phyloP scores from a whole-genome alignment of 2,113 vertebrate genomes.

The Felis chaus region DNA sequence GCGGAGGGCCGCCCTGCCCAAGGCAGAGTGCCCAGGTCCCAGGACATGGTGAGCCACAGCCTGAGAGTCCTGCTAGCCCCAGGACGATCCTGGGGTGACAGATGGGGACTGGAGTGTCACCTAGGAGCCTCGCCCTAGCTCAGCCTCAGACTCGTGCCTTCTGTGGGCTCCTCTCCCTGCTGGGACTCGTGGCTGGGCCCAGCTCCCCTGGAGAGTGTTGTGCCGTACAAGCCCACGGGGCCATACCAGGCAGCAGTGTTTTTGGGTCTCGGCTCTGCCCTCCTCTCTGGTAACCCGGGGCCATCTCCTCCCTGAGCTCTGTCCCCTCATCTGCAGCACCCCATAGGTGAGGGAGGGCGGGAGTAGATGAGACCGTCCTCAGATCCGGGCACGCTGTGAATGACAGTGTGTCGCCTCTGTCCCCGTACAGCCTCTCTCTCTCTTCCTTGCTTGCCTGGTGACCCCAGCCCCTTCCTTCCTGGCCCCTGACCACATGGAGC shows the following conservation, averaged over 20 bases:
- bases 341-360: accelerated
- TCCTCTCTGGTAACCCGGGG: accelerated
- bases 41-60: background rate
- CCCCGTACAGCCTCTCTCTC: background rate
- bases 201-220: background rate
- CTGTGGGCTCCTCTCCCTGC: background rate
- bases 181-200: background rate
- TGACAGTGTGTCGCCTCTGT: accelerated
- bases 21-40: background rate
- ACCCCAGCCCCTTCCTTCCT: conserved; percentile 32
- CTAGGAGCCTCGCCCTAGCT: background rate
- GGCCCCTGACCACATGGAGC: background rate
- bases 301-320: background rate
- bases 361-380: accelerated
- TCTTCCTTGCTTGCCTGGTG: conserved; percentile 40
- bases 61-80: too few species aligned
- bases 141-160: background rate
- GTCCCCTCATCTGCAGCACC: background rate
- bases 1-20: background rate
- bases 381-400: background rate
- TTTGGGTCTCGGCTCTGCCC: background rate
- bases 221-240: background rate
- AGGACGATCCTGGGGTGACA: accelerated
- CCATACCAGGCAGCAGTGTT: background rate
- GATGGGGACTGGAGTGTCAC: background rate